Conservation (phyloP, 2,888 invertebrate species). For the Pristionchus exspectatus region DNA sequence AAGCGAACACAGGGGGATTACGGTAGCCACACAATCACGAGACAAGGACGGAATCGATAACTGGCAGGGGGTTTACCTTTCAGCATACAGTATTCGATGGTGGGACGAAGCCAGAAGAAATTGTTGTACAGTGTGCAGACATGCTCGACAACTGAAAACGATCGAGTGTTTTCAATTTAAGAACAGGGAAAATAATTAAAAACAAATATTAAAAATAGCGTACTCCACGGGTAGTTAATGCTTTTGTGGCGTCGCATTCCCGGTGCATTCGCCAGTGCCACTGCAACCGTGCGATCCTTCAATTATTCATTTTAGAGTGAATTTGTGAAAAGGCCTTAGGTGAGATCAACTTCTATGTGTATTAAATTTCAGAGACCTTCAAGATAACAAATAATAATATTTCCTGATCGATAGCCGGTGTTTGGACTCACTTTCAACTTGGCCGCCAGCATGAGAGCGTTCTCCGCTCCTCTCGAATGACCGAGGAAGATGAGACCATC, state of each 20-base stretch:
- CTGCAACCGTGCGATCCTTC: constrained; percentile 29
- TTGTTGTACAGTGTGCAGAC: constrained; percentile 7
- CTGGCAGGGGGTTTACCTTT: not conserved
- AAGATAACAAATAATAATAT: no score
- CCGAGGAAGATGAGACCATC: constrained; percentile 33
- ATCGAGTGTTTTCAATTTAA: no score
- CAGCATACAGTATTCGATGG: constrained; percentile 28
- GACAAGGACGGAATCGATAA: not conserved
- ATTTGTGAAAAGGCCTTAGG: not conserved
- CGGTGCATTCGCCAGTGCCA: constrained; percentile 36
- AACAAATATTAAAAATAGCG: not conserved
- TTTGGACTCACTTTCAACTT: not conserved
- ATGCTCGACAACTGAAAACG: constrained; percentile 13
- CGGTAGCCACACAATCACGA: constrained; percentile 36
- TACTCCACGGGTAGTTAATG: constrained; percentile 35
- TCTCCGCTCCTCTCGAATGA: constrained; percentile 51
- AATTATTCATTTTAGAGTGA: not conserved
- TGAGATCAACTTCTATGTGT: no score
- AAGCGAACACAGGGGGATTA: constrained; percentile 36
- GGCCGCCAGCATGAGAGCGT: constrained; percentile 44
- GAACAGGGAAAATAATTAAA: constrained; percentile 17
- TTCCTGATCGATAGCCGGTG: not conserved
- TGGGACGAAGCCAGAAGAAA: not conserved
- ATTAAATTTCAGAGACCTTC: no score
- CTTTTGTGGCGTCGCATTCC: constrained; percentile 38